Evolutionary conservation across 2,797 vertebrate genomes (phyloP), one percentile per base, ranked within the genome.

Genomic region (Miichthys miiuy): DNA sequence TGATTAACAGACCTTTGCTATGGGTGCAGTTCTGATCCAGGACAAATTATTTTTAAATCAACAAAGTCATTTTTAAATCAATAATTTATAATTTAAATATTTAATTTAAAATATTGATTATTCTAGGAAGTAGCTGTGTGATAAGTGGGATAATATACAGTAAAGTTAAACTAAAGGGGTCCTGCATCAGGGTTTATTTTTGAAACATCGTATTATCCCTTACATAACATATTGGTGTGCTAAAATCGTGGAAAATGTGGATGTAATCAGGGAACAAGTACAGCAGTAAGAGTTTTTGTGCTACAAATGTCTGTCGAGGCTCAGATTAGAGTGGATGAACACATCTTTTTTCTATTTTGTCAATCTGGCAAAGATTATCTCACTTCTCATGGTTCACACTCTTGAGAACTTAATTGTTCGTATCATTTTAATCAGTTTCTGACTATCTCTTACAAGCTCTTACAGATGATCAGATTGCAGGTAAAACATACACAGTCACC

Each of bases 371-470:
- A 14, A 51, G 25, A 46, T 4, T 9, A 20, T 50, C 23, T 42
- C 30, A 25, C 38, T 42, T 38, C 58, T 54, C n/a, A n/a, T 18
- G n/a, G n/a, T 17, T 34, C 2, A 30, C 4, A 5, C 71, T 30
- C 38, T 62, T 20, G 41, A 56, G 30, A 68, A 17, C 2, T 42
- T 10, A 41, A 44, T 57, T 65, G 3, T 55, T 21, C 16, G 25
- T 55, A 14, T 64, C 14, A 63, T 73, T 55, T 54, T 17, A 55
- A 64, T 73, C 21, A 30, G 27, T 50, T 50, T 38, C 63, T 38
- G 34, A 9, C 34, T 9, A 38, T 27, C 25, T 63, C 17, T 6
- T 30, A 30, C 14, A 17, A 63, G 61, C 61, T 63, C 23, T 47
- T 25, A 18, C 16, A 60, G 25, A 34, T 2, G 34, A 38, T 9